phyloP scores from a whole-genome alignment of 2,888 invertebrate genomes.

The Drosophila barbarae region DNA sequence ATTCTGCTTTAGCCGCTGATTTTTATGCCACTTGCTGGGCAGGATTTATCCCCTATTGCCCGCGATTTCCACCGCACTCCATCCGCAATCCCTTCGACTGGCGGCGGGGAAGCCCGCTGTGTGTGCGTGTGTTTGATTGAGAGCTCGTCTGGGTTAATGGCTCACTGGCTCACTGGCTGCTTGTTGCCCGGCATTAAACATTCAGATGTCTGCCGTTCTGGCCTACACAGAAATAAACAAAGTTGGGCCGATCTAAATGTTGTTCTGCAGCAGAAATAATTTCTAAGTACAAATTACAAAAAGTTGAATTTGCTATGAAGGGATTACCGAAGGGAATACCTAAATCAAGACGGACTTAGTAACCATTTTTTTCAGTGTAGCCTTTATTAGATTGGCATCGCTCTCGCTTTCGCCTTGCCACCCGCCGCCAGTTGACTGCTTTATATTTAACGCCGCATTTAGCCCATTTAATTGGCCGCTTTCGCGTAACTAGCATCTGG shows the following conservation, averaged over 20 bases:
- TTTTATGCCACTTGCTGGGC: conserved; percentile 57
- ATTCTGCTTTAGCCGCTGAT: conserved; percentile 62
- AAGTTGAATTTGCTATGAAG: too few relatives aligned
- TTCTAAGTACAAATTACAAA: neutral
- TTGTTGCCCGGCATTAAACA: conserved; percentile 62
- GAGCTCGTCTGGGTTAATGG: conserved; percentile 42
- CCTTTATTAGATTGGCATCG: conserved; percentile 62
- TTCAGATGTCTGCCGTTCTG: conserved; percentile 61
- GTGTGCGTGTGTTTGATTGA: conserved; percentile 56
- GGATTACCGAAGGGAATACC: too few relatives aligned
- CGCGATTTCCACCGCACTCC: conserved; percentile 1
- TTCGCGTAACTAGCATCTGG: conserved; percentile 66
- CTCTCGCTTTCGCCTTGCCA: neutral
- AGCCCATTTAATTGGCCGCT: conserved; percentile 67
- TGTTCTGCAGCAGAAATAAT: too few relatives aligned
- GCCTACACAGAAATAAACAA: conserved; percentile 15
- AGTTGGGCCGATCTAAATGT: neutral
- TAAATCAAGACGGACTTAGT: too few relatives aligned
- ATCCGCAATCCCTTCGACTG: conserved; percentile 13
- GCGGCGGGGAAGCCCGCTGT: conserved; percentile 10
- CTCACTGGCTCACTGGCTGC: conserved; percentile 40
- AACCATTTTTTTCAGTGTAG: conserved; percentile 11
- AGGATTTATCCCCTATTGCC: conserved; percentile 24
- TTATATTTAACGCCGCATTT: conserved; percentile 67
- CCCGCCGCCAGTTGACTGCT: conserved; percentile 21